These are phyloP conservation scores for Oxyteleia sp. DNA, from an alignment of 2,888 invertebrate genomes.

Conservation along the genomic window DNA sequence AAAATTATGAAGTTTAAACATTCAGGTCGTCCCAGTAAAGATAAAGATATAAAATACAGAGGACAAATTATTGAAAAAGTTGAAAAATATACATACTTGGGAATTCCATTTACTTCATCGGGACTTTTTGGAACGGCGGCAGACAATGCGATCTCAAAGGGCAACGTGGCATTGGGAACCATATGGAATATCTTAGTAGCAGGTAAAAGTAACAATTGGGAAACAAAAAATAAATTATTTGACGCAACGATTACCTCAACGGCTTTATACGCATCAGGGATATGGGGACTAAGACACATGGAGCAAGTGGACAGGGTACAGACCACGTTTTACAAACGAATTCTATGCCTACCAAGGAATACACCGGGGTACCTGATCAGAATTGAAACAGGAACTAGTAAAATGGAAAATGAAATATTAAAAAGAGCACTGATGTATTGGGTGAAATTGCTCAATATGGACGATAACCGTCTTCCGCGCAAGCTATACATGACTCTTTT, in stretches of 20 bases:
- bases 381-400: neutral
- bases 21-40: neutral
- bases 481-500: too few relatives aligned
- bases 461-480: too few relatives aligned
- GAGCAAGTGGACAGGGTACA: neutral
- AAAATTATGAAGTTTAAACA: constrained; percentile 3
- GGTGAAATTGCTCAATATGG: neutral
- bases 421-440: neutral
- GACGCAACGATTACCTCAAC: neutral
- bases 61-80: neutral
- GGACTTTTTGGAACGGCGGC: neutral
- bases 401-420: neutral
- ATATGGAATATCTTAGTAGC: neutral
- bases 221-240: neutral
- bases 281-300: constrained; percentile 1
- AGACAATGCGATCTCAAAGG: neutral
- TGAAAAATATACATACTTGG: constrained; percentile 8
- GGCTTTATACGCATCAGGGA: neutral
- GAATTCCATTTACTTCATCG: constrained; percentile 2
- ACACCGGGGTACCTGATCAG: constrained; percentile 10
- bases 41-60: neutral
- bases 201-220: neutral
- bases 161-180: neutral
- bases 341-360: neutral
- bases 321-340: neutral